Evolutionary conservation across 1,140 invertebrate species (phyloP), one percentile per base, ranked within the genome.

Genomic region (Drosophila insularis): DNA sequence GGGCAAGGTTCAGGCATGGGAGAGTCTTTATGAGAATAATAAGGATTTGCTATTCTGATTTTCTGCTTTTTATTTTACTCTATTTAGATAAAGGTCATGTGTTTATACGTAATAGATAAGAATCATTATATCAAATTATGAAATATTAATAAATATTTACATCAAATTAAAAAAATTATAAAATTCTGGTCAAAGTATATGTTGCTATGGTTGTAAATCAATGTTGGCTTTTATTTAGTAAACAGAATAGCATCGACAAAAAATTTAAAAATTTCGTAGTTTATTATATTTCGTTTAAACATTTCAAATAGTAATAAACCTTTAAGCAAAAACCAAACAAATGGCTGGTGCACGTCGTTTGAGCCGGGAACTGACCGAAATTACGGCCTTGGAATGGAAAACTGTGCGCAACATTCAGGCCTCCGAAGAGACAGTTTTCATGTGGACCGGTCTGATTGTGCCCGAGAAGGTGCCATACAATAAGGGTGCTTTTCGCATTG

Each of bases 401-500:
- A 93, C 96, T 54, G 98, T 98, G 92, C 94, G 97, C 85, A 97
- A 98, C 91, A 97, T 98, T 71, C 95, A 97, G 92, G 97, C 98
- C 32, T 97, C 98, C 92, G 94, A 95, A 5, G 99, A 99, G 93
- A 97, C 99, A 74, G 93, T 99, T 63, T 96, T 96, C 73, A 98
- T 98, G 97, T 96, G 97, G 93, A 97, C 97, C 67, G 97, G 97
- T 63, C 94, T 98, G 21, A 96, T 99, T 92, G 95, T 98, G 72
- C 98, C 98, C 40, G 98, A 99, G 86, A 98, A 97, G 93, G 94
- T 97, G 72, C 98, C 99, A 0, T 99, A 99, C 93, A 99, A 99
- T 90, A 99, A 99, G 95, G 99, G 98, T 76, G 98, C 98, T 63
- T 99, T 99, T 94, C 95, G 96, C 81, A 98, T 99, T 92, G 97